Evolutionary conservation across 2,113 vertebrate species (phyloP).

Genomic region (Macrotus californicus): DNA sequence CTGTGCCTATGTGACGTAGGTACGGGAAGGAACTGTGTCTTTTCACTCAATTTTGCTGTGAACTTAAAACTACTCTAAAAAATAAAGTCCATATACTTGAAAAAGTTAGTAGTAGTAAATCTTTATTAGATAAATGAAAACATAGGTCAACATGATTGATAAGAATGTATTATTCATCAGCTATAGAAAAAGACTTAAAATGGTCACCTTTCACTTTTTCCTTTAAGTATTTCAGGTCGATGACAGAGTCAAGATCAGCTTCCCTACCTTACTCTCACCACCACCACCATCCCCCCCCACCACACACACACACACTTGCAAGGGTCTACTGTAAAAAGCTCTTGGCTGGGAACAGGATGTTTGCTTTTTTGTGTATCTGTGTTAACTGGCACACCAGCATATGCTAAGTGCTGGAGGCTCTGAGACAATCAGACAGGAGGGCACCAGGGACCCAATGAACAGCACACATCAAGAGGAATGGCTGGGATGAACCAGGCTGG

Average conservation of each 20-base stretch:
- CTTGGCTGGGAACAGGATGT: conserved; percentile 30
- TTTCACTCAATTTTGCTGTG: neutral
- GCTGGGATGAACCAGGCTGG: neutral
- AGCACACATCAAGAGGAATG: neutral
- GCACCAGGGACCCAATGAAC: conserved; percentile 24
- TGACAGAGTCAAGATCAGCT: neutral
- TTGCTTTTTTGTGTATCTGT: conserved; percentile 35
- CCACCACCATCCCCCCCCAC: neutral
- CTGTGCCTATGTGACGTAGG: fast-evolving
- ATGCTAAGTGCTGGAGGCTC: conserved; percentile 31
- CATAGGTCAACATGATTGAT: neutral
- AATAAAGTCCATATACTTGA: neutral
- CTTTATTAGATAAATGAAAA: neutral
- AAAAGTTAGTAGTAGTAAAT: neutral
- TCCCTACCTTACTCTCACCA: neutral
- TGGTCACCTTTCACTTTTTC: neutral
- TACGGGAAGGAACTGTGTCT: neutral
- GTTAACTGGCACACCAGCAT: conserved; percentile 34
- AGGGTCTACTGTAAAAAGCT: neutral
- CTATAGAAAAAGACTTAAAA: neutral
- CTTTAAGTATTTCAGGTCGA: neutral
- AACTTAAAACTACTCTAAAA: conserved; percentile 2
- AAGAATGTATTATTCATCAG: neutral
- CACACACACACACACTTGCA: neutral
- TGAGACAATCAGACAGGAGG: conserved; percentile 7